A percentile compares a stretch with the other conserved stretches of the same genome.
These are phyloP conservation scores for Eucera pruinosa DNA, from an alignment of 2,888 invertebrate genomes.

Conservation along the genomic window DNA sequence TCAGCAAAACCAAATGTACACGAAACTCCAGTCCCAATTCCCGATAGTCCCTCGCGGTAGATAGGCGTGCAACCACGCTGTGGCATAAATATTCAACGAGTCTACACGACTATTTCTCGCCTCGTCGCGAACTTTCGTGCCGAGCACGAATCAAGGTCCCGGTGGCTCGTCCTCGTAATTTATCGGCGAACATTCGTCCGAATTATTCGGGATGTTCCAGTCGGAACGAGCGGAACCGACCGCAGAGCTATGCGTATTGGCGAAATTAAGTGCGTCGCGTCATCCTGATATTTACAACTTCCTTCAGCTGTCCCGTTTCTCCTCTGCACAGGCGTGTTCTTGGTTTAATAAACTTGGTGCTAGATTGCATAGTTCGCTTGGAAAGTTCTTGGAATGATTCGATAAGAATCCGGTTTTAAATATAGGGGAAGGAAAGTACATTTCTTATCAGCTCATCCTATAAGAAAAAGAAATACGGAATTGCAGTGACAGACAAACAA, in stretches of 20 bases:
- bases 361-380: no score
- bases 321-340: neutral
- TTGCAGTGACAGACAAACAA: no score
- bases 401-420: no score
- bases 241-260: neutral
- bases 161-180: constrained; percentile 12
- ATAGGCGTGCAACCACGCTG: neutral
- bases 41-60: neutral
- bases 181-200: neutral
- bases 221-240: neutral
- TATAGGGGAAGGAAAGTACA: no score
- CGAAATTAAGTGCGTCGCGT: constrained; percentile 13
- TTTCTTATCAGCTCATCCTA: no score
- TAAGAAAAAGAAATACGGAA: no score
- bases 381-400: no score
- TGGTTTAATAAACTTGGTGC: neutral
- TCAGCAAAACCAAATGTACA: neutral
- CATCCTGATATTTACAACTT: constrained; percentile 24
- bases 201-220: constrained; percentile 10
- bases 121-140: constrained; percentile 14
- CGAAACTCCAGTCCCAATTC: neutral
- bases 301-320: neutral
- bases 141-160: neutral
- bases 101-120: constrained; percentile 9
- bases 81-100: constrained; percentile 18